phyloP scores from a whole-genome alignment of 2,797 vertebrate species.

The Antennarius maculatus region DNA sequence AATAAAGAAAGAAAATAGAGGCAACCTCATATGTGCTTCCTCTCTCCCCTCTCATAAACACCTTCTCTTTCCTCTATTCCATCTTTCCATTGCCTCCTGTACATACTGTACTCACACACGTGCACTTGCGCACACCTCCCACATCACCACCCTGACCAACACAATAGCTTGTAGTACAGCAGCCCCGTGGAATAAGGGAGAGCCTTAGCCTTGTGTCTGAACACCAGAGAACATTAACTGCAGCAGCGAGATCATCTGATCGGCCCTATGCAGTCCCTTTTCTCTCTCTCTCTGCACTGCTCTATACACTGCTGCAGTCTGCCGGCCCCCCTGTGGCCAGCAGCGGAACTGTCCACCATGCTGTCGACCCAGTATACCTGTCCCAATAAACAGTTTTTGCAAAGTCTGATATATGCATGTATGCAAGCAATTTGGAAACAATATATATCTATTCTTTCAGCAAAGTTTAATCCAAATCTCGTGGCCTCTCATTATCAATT shows the following conservation, averaged over 20 bases:
- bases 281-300: slow-evolving; percentile 23
- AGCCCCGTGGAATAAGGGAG: slow-evolving; percentile 55
- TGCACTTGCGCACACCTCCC: slow-evolving; percentile 23
- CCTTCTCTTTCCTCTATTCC: slow-evolving; percentile 12
- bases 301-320: slow-evolving; percentile 73
- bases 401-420: slow-evolving; percentile 8
- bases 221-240: slow-evolving; percentile 80
- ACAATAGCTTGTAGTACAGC: slow-evolving; percentile 73
- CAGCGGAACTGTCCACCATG: slow-evolving; percentile 46
- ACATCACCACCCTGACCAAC: slow-evolving; percentile 37
- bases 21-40: slow-evolving; percentile 39
- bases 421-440: not conserved
- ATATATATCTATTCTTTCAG: no score
- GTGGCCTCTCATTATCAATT: slow-evolving; percentile 26
- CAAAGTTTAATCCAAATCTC: slow-evolving; percentile 35
- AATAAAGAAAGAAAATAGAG: slow-evolving; percentile 34
- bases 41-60: slow-evolving; percentile 19
- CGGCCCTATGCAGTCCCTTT: slow-evolving; percentile 70
- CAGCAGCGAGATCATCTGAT: slow-evolving; percentile 82
- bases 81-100: slow-evolving; percentile 24
- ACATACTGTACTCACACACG: slow-evolving; percentile 11
- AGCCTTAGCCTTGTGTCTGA: slow-evolving; percentile 74
- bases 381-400: slow-evolving; percentile 28
- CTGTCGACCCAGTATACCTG: slow-evolving; percentile 32
- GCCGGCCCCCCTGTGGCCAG: slow-evolving; percentile 58